These are phyloP conservation scores for Euura lappo DNA, from an alignment of 1,140 invertebrate genomes.

Conservation along the genomic window DNA sequence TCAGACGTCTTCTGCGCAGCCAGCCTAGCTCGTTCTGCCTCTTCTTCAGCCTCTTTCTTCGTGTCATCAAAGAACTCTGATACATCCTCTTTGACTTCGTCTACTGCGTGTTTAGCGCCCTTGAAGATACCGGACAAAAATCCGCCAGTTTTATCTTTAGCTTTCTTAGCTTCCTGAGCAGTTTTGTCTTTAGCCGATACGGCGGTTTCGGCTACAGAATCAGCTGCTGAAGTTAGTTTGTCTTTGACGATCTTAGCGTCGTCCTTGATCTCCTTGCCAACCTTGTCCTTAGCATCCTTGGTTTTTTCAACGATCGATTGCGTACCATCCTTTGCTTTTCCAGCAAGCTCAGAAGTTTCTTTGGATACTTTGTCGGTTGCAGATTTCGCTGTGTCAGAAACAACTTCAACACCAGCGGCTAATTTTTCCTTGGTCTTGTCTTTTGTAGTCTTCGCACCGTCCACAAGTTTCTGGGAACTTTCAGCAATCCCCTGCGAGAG, in stretches of 20 bases:
- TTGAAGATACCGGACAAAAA: conserved; percentile 23
- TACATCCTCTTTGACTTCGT: conserved; percentile 42
- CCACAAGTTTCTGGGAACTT: conserved; percentile 34
- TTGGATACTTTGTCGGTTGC: conserved; percentile 18
- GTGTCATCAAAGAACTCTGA: conserved; percentile 37
- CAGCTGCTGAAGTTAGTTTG: background rate
- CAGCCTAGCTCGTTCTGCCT: conserved; percentile 29
- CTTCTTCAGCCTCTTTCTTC: conserved; percentile 24
- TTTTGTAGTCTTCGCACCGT: conserved; percentile 7
- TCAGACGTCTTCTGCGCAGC: conserved; percentile 14
- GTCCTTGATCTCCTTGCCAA: background rate
- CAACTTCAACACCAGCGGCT: background rate
- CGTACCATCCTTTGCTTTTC: background rate
- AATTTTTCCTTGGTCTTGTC: conserved; percentile 13
- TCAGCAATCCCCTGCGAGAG: conserved; percentile 20
- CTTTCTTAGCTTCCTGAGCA: conserved; percentile 30
- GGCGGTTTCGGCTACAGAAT: background rate
- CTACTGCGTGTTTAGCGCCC: conserved; percentile 37
- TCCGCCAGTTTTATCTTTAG: conserved; percentile 15
- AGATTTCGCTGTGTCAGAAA: conserved; percentile 10
- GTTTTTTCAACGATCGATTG: background rate
- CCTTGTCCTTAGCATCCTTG: conserved; percentile 5
- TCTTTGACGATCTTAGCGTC: background rate
- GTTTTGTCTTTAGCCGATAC: conserved; percentile 17
- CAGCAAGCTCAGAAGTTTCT: background rate